Base-by-base conservation (phyloP, 2,797 vertebrate species). In the Emydoidea blandingii region DNA sequence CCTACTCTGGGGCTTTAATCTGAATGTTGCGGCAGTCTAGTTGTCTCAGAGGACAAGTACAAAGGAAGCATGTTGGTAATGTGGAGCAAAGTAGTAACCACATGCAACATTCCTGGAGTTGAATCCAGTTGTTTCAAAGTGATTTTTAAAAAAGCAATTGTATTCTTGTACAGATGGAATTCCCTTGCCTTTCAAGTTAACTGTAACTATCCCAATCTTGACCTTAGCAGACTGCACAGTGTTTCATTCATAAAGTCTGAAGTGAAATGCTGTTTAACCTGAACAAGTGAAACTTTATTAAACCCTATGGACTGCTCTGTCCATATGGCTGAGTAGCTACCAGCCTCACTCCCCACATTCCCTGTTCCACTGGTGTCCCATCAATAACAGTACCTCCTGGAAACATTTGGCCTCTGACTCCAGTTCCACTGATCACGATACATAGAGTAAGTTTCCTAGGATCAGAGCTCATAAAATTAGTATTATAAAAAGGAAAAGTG, bases 41-140 rank as follows among this genome's bases (percentile, higher is more conserved):
- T 93, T 92, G 83, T 57, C 74, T 94, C 79, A 53, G 78, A 90
- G 82, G 25, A 15, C 84, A 94, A 68, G 87, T 93, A 88, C 41
- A 92, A 81, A 87, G 41, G 47, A 94, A 89, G 49, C 2, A 6
- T 81, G 78, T 86, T 19, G 50, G 86, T 57, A 91, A 12, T n/a
- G 54, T 23, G 79, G 76, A 95, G 21, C 53, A 89, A 18, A 79
- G 91, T 88, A 95, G 57, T 25, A 93, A 89, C 57, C 85, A 91
- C 72, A 82, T 68, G 54, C n/a, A 83, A 54, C 16, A 62, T 76
- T 91, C 93, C 88, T 93, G 74, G 94, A 86, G 47, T 78, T 41
- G 72, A 93, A 34, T 65, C 81, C 62, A 82, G 91, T 95, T 92
- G 12, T 27, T 92, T 95, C 56, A 89, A 37, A 85, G 6, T 86